phyloP scores from a whole-genome alignment of 2,113 vertebrate genomes.

The Aptenodytes patagonicus region DNA sequence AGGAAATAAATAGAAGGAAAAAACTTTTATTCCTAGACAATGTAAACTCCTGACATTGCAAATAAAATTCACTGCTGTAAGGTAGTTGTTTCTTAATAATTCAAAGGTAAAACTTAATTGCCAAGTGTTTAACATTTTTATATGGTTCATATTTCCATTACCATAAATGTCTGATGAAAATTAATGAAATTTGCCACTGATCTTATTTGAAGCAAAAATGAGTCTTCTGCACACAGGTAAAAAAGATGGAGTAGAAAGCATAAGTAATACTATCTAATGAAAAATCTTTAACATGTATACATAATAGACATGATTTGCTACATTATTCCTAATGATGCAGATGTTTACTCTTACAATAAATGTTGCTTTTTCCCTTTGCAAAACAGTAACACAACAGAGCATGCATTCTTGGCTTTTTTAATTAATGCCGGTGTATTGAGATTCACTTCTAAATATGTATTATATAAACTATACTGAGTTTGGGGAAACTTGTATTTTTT shows the following conservation, averaged over 20 bases:
- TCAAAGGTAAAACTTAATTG: neutral
- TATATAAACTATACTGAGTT: neutral
- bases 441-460: neutral
- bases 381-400: neutral
- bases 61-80: neutral
- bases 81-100: neutral
- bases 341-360: neutral
- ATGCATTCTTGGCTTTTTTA: neutral
- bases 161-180: neutral
- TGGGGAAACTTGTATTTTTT: neutral
- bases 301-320: neutral
- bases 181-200: neutral
- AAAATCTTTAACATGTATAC: neutral
- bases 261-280: neutral
- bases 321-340: neutral
- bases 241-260: neutral
- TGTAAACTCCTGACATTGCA: neutral
- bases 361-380: neutral
- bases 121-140: neutral
- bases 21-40: neutral
- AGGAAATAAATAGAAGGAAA: neutral
- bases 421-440: neutral
- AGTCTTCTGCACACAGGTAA: neutral
- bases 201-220: neutral
- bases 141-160: neutral